Evolutionary conservation across 1,140 invertebrate genomes (phyloP), one percentile per base, ranked within the genome.

Genomic region (Dinoponera quadriceps): DNA sequence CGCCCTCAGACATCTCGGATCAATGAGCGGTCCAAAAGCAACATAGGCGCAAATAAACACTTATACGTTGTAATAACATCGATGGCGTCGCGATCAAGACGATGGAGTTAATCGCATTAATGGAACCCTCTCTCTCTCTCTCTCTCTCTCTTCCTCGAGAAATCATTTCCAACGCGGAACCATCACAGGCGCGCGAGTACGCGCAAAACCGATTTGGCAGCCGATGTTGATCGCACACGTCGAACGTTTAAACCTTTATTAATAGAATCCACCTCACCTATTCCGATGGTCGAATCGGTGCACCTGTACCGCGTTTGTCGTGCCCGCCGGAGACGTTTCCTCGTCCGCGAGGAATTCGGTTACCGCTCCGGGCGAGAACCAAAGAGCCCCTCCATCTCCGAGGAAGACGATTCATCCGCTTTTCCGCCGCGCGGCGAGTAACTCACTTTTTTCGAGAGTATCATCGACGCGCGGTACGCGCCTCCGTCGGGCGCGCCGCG

Each of bases 231-330:
- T 87, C 66, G 85, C 75, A 68, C 22, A 68, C 22, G 29, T 88
- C 51, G 60, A 85, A 66, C 82, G 73, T 85, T 85, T 69, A 69
- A 88, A 83, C 78, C 65, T 73, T 80, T 88, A 88, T 88, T 85
- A 88, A 88, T 88, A 88, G 87, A 88, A 60, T 59, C 54, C 38
- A 74, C 60, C 72, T 87, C 85, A 78, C 65, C 54, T 87, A 87
- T 88, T 85, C 38, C 60, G 55, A 87, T 88, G 54, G 85, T 62
- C 85, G 73, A 88, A 73, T 77, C 33, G 54, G 83, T 72, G 66
- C 72, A 88, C 82, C 85, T 88, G 66, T 78, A 85, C 29, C 38
- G 55, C 69, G 85, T 75, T 80, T 88, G 54, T 83, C 78, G 85
- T 71, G 4, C 38, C 4, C 38, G 54, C 55, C 60, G 57, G 20